Base-by-base conservation (phyloP, 2,113 vertebrate species). In the Chaetorhynchus papuensis region DNA sequence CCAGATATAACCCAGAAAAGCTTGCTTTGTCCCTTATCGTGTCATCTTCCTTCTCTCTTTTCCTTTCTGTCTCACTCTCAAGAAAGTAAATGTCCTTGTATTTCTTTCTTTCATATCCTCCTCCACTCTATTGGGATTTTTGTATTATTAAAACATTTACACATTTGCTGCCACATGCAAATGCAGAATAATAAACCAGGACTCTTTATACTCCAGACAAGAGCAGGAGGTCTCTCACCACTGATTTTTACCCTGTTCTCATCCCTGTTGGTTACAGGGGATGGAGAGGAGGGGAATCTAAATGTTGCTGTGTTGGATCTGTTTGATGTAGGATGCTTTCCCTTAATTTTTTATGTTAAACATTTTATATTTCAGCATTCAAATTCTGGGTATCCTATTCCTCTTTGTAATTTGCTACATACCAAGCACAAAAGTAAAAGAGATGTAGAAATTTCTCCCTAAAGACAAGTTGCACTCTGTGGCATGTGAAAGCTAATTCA, bases 1-100 rank as follows among this genome's bases (percentile, higher is more conserved):
- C 96, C 92, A 97, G 96, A 97, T 94, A 90, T 9, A 76, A 90
- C 92, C 89, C 88, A 92, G 96, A 97, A 97, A 90, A 97, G 93
- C 96, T 96, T 81, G 81, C 45, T 96, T 95, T 86, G 83, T 87
- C 90, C 89, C 83, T 92, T 90, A 87, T 84, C 81, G 0, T 93
- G 89, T 94, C 94, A 81, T 93, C 90, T 93, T 89, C 87, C 92
- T 93, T 92, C 66, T 95, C 93, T 61, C 54, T 96, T 65, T 84
- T 69, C 57, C 80, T 87, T 91, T 93, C 79, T 85, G 1, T 95
- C 91, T 93, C 65, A 61, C 72, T 78, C 92, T 92, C 80, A 87
- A 91, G 93, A 95, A 96, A 94, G 93, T 93, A 90, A 93, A 92
- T 76, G 87, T 88, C 92, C 96, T 94, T 96, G 80, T 93, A 96